Evolutionary conservation across 2,888 invertebrate species (phyloP), one percentile per base, ranked within the genome.

Genomic region (Xestobium rufovillosum): DNA sequence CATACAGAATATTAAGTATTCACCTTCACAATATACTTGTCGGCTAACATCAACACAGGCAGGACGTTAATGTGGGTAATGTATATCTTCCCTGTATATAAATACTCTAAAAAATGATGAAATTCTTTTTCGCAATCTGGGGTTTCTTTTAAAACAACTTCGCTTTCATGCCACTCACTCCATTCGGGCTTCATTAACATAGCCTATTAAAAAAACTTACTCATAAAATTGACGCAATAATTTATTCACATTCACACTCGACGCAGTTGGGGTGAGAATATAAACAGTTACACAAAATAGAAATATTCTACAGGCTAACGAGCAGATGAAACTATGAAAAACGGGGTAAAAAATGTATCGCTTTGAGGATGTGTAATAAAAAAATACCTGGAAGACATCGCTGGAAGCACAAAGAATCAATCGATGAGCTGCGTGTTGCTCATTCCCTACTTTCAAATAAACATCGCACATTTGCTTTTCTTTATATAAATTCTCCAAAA

Each of bases 141-240:
- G 8, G 89, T 83, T 67, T 95, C 95, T 55, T 86, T 82, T 9
- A 95, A 69, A 32, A 83, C 81, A 31, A 95, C 83, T 27, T 80
- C 74, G 49, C 81, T 83, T 63, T 89, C 86, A 37, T 84, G 76
- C 60, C 89, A 88, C 61, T 95, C 95, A 34, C 78, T 83, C 94
- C 94, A 95, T 57, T 87, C 84, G 0, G 90, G 82, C 58, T 85
- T 89, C 83, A 90, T 91, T 27, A 95, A 66, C 95, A 95, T 95
- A n/a, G 85, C 83, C 82, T 85, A 46, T n/a, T 61, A 53, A 42
- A 44, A 30, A 32, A 1, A 29, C 15, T 28, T 8, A 25, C 19
- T 34, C 23, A 33, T 32, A 31, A 31, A 17, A 31, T 38, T 9
- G 11, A 6, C 6, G 11, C 8, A 11, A 28, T n/a, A 28, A 28